Base-by-base conservation (phyloP, 2,888 invertebrate species). In the Mythimna lalbum region DNA sequence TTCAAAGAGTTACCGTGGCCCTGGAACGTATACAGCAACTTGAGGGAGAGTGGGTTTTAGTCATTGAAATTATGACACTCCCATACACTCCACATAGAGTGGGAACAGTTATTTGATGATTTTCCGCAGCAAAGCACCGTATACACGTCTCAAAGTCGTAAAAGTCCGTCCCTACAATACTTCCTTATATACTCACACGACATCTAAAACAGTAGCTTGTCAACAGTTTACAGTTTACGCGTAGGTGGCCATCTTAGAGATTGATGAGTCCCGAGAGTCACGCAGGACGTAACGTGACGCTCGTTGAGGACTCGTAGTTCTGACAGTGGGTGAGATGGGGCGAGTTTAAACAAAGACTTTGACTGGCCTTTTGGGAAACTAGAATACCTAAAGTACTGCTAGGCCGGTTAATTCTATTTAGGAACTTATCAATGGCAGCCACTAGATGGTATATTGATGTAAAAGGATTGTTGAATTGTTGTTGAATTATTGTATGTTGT, bases 151-250 rank as follows among this genome's bases (percentile, higher is more conserved):
- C 1, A 33, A 33, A 33, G 33, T 33, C 7, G 33, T 33, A 33
- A 33, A 33, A 33, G 33, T 39, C 39, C 39, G 12, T 14, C 39
- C 14, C 39, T 39, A 14, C 43, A 43, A 53, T n/a, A 4, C 14
- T 43, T 49, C 33, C 52, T 19, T 10, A 14, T 19, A 21, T 50
- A 23, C 19, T 23, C 12, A 47, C 21, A 39, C 52, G 39, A 60
- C 27, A 53, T n/a, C 27, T n/a, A 10, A n/a, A 64, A 66, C 21
- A 67, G 69, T 49, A 50, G 43, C 69, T 53, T 36, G 55, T 61
- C 49, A 61, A 66, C 9, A 66, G 39, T 76, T 74, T 66, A 66
- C n/a, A 56, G 63, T 80, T 65, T 61, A 64, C 49, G 23, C 50
- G 50, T 43, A 21, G 57, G 36, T 36, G 33, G 33, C 53, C 27